Conservation (phyloP, 1,140 invertebrate species). For the Melanaphis sacchari region DNA sequence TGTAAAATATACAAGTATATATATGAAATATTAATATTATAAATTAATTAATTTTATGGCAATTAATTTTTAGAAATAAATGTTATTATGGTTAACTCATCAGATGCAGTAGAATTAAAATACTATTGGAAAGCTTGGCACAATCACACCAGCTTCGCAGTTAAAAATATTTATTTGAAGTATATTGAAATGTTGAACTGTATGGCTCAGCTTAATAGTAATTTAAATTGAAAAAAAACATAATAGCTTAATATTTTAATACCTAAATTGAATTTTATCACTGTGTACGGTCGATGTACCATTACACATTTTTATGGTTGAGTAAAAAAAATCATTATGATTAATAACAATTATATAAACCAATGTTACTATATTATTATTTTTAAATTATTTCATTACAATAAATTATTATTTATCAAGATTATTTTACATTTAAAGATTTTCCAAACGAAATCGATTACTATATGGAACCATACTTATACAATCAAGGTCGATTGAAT, state of each 20-base stretch:
- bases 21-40: neutral
- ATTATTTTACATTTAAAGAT: neutral
- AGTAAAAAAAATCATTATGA: neutral
- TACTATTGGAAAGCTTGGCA: constrained; percentile 54
- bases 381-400: neutral
- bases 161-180: constrained; percentile 33
- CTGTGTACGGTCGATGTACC: neutral
- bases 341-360: neutral
- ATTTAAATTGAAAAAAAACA: neutral
- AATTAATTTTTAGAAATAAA: neutral
- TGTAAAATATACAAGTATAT: neutral
- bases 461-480: neutral
- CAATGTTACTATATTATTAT: neutral
- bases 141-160: constrained; percentile 3
- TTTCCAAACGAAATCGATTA: constrained; percentile 20
- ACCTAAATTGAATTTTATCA: neutral
- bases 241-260: neutral
- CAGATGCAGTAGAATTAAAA: constrained; percentile 15
- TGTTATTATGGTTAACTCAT: constrained; percentile 10
- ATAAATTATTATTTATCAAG: neutral
- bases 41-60: neutral
- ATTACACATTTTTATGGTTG: neutral
- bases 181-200: constrained; percentile 4
- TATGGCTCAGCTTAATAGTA: constrained; percentile 27
- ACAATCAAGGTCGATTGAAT: neutral